Evolutionary conservation across 2,888 invertebrate genomes (phyloP), one percentile per base, ranked within the genome.

Genomic region (Philonicus albiceps): DNA sequence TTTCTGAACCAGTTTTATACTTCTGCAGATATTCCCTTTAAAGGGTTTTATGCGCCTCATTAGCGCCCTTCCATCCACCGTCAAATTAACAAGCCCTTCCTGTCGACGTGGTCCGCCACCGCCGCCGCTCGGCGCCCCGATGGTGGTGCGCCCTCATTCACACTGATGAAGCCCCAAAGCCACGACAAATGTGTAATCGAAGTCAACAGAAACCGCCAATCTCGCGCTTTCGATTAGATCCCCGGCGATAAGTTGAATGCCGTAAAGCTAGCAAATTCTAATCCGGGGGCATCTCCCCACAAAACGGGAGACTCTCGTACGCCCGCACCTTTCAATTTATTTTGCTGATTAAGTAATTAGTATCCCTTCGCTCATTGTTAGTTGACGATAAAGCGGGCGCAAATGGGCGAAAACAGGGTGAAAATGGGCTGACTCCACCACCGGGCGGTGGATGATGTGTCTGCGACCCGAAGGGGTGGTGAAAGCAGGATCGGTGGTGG

Each of bases 321-420:
- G 73, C 80, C 86, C 73, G 80, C 80, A 80, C 80, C 86, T 80
- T 86, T 73, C 73, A 83, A 86, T 86, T 83, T 74, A 83, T 83
- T 83, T 83, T 83, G 81, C 81, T 86, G 74, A 83, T 86, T 81
- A 86, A 73, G 83, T 81, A 86, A 86, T 86, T 86, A 86, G 83
- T 86, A 86, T 86, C 86, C 80, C 75, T 83, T 86, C 86, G 80
- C 55, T 83, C 83, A 83, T 86, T 86, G 83, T 74, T 83, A 83
- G 81, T 81, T 64, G 64, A 83, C 81, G 81, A 83, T 83, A 83
- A 83, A 83, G 30, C 81, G 81, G 81, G 34, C 53, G 81, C 55
- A 83, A 83, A 83, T 64, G 81, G 81, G 81, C 43, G 64, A 83
- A 64, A 64, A 64, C 3, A 3, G 64, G 27, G 64, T 64, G 64